Percentiles rank a stretch among this genome's conserved stretches.
phyloP scores from a whole-genome alignment of 92 coral and sea anemone genomes.

The Parazoanthus swiftii region DNA sequence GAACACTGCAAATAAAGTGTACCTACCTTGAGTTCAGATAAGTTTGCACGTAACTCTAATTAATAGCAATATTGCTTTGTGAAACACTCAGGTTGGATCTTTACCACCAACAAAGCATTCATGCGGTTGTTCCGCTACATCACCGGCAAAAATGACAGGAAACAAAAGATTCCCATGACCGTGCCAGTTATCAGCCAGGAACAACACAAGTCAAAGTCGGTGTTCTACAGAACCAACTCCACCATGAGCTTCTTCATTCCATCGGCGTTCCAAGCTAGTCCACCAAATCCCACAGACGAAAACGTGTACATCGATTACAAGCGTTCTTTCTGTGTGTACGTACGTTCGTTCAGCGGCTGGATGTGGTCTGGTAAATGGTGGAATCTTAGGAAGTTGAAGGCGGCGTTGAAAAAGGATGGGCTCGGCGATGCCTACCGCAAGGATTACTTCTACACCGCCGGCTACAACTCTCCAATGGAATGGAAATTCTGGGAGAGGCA shows the following conservation, averaged over 20 bases:
- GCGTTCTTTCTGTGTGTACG: slow-evolving; percentile 32
- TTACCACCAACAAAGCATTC: not conserved
- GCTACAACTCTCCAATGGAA: slow-evolving; percentile 54
- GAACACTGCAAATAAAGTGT: no score
- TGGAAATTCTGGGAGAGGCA: slow-evolving; percentile 46
- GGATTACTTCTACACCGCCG: slow-evolving; percentile 50
- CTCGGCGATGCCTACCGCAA: slow-evolving; percentile 26
- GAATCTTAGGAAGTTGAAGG: slow-evolving; percentile 26
- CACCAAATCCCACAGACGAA: slow-evolving; percentile 43
- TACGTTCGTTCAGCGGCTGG: slow-evolving; percentile 51
- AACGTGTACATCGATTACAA: slow-evolving; percentile 12
- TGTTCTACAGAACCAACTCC: slow-evolving; percentile 5
- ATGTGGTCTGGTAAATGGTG: slow-evolving; percentile 32
- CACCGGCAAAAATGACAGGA: slow-evolving; percentile 46
- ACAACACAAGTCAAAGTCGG: not conserved
- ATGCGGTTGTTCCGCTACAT: slow-evolving; percentile 57
- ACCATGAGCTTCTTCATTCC: slow-evolving; percentile 64
- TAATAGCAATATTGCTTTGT: not conserved
- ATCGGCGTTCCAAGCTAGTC: slow-evolving; percentile 10
- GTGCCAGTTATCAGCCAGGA: slow-evolving; percentile 46
- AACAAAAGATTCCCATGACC: slow-evolving; percentile 50
- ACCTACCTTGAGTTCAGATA: not conserved
- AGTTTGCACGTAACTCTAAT: not conserved
- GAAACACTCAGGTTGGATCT: not conserved
- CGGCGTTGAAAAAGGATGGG: slow-evolving; percentile 43